These are phyloP conservation scores for Typhlomys cinereus DNA, from an alignment of 2,113 vertebrate genomes.

Conservation along the genomic window DNA sequence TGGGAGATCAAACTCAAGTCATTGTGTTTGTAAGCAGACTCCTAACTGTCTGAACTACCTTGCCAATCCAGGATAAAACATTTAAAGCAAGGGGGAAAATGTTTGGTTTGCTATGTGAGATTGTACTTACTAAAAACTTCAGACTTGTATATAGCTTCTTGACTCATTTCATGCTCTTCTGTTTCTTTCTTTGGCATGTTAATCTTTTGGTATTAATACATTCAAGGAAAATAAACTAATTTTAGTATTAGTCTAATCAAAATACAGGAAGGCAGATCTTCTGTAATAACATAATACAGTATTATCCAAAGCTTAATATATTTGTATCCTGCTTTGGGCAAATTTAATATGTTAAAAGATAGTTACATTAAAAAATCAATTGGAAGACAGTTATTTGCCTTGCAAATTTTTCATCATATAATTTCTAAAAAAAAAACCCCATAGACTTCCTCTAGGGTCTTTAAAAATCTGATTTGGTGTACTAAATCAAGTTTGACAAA, in stretches of 20 bases:
- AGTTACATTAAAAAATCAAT: slow-evolving; percentile 69
- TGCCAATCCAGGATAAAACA: too few relatives aligned
- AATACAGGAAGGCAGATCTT: slow-evolving; percentile 67
- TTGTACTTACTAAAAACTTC: neutral
- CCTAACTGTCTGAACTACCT: too few relatives aligned
- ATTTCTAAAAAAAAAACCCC: neutral
- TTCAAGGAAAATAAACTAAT: slow-evolving; percentile 67
- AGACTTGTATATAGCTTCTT: neutral
- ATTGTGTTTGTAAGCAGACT: too few relatives aligned
- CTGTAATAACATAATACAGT: slow-evolving; percentile 67
- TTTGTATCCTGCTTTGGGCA: slow-evolving; percentile 70
- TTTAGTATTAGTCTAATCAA: slow-evolving; percentile 67
- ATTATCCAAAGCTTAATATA: slow-evolving; percentile 68
- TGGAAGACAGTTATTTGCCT: slow-evolving; percentile 64
- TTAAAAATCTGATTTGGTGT: slow-evolving; percentile 69
- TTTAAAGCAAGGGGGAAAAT: too few relatives aligned
- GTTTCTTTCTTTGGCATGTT: neutral
- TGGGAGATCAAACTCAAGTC: too few relatives aligned
- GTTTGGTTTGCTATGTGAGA: slow-evolving; percentile 15
- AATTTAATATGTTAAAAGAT: slow-evolving; percentile 68
- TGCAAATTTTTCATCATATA: slow-evolving; percentile 64
- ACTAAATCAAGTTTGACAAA: slow-evolving; percentile 53
- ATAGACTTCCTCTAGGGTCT: slow-evolving; percentile 61
- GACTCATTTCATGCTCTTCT: neutral
- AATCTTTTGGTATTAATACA: slow-evolving; percentile 49